Evolutionary conservation across 2,797 vertebrate genomes (phyloP).

Genomic region (Mus caroli): DNA sequence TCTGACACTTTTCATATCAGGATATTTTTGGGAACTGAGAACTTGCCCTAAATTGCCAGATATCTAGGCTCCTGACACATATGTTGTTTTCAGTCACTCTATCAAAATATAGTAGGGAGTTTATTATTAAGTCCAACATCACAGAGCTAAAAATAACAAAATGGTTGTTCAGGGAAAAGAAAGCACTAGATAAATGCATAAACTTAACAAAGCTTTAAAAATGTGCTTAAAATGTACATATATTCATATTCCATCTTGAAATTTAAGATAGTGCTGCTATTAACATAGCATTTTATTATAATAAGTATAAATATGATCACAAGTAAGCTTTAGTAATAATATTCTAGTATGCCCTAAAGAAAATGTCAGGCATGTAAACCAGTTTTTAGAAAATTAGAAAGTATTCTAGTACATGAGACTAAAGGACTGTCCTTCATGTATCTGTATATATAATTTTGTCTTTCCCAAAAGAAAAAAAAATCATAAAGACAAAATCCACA

Average conservation of each 20-base stretch:
- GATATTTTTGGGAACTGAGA: constrained; percentile 59
- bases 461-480: constrained; percentile 1
- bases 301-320: not conserved
- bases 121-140: constrained; percentile 24
- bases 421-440: constrained; percentile 54
- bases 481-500: not conserved
- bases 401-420: constrained; percentile 46
- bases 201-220: constrained; percentile 13
- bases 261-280: not conserved
- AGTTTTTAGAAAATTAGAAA: constrained; percentile 13
- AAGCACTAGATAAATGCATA: constrained; percentile 30
- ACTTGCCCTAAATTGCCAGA: constrained; percentile 57
- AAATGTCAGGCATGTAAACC: constrained; percentile 5
- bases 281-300: constrained; percentile 12
- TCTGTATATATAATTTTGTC: constrained; percentile 55
- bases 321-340: not conserved
- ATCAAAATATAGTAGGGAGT: constrained; percentile 59
- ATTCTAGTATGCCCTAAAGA: constrained; percentile 23
- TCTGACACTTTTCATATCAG: constrained; percentile 58
- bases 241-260: not conserved
- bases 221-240: not conserved
- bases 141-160: constrained; percentile 66
- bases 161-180: constrained; percentile 54
- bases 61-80: constrained; percentile 29
- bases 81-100: constrained; percentile 41